Base-by-base conservation (phyloP, 2,113 vertebrate genomes). In the Pipa parva region DNA sequence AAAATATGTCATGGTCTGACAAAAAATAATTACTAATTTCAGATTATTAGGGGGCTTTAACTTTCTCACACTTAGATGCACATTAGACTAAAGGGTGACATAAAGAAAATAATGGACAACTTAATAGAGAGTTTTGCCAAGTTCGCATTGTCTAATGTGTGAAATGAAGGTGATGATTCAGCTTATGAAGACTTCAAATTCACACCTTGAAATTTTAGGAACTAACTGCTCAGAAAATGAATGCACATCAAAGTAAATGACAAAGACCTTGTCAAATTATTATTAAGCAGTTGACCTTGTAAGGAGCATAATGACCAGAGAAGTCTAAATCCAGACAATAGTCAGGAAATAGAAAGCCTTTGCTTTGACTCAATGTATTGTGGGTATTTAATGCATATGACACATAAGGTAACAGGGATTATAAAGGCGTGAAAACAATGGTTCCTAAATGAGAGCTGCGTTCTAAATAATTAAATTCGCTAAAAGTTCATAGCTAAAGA, bases 401-500 rank as follows among this genome's bases (percentile, higher is more conserved):
- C 37, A 72, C 13, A 15, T 69, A 71, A 73, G 52, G 72, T 76
- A 71, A 78, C 80, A 71, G 60, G 67, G 70, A 33, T 76, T 42
- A 48, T 51, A 73, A 79, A 62, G 73, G 18, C 57, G 77, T 49
- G 37, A 75, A 77, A 81, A 71, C 72, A 80, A 37, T 73, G 29
- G 46, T 50, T 61, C 66, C 66, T 74, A 81, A 76, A 75, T 71
- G 77, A 65, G 63, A 75, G n/a, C 9, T 63, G 27, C 29, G 55
- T 59, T 31, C 63, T 75, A 74, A 77, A 71, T 78, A 78, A 80
- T 75, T 72, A 78, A 74, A 82, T 74, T 63, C 73, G 55, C 60
- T 75, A 25, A 50, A 62, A 59, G 52, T 58, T 29, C 0, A 28
- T 48, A 59, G 5, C 21, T 39, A 26, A 61, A 24, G 52, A 37